Base-by-base conservation (phyloP, 1,140 invertebrate species). In the Drosophila seguyi region DNA sequence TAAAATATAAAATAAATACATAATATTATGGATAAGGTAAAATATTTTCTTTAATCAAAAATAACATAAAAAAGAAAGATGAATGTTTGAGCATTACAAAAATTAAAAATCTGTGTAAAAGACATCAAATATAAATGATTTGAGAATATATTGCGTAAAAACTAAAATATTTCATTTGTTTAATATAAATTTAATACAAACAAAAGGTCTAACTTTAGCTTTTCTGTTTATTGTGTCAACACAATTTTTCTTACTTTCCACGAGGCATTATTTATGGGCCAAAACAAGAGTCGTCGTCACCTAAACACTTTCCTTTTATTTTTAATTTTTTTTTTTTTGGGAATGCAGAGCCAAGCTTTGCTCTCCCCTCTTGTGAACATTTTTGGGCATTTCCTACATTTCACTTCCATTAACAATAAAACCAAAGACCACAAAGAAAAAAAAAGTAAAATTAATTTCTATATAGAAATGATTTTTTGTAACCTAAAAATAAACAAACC, bases 391-490 rank as follows among this genome's bases (percentile, higher is more conserved):
- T 76, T 60, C 62, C 60, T 76, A 56, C 62, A 75, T 86, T 85
- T 85, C 78, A 81, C 82, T 69, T 68, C 67, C 78, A 77, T 57
- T 36, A 44, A 53, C 52, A 83, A 74, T 55, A 74, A 74, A 55
- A 59, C 34, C 34, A 38, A 42, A 36, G 6, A 31, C 29, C 38
- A 42, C 3, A 34, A 47, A 50, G 22, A 52, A 72, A 48, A 31
- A 52, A 72, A 76, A 68, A 73, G 63, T 62, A 42, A 78, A 81
- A 71, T 81, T 81, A 66, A 81, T 78, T 84, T 80, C 66, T 69
- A 50, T 69, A 69, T 59, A 77, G 59, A 61, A 76, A 67, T n/a
- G 36, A 38, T 18, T 62, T 39, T 14, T 20, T 22, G 42, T 38
- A 52, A 60, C 31, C 34, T 3, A 36, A 53, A 53, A 53, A 53